These are phyloP conservation scores for Chiridota heheva DNA, from an alignment of 35 echinoderm and acorn worm genomes.

Conservation along the genomic window DNA sequence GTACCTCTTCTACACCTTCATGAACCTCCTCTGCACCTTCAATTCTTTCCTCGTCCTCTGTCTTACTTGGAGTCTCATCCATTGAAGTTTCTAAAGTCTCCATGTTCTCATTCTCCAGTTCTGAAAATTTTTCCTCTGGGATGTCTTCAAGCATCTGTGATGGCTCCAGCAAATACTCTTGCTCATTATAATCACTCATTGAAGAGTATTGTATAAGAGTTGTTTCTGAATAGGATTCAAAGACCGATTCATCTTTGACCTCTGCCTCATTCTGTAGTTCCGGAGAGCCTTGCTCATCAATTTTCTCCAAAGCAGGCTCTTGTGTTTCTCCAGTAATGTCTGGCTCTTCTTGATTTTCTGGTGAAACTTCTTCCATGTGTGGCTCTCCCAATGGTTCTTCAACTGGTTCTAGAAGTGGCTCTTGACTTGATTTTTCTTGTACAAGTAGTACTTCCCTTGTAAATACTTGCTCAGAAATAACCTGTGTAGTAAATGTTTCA, in stretches of 20 bases:
- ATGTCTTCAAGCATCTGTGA: background rate
- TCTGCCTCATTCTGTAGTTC: too few relatives aligned
- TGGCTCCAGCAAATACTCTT: too few relatives aligned
- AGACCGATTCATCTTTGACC: too few relatives aligned
- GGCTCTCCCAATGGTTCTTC: background rate
- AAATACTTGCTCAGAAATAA: too few relatives aligned
- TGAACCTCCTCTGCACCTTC: constrained; percentile 10
- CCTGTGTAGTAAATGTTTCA: too few relatives aligned
- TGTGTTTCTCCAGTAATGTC: too few relatives aligned
- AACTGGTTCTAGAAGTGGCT: background rate
- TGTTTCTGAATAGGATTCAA: too few relatives aligned
- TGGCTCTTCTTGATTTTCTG: constrained; percentile 36
- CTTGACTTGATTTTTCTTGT: background rate
- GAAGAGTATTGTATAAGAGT: too few relatives aligned
- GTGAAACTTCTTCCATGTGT: constrained; percentile 8
- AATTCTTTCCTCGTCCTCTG: background rate
- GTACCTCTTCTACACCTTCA: constrained; percentile 1
- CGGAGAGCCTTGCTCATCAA: too few relatives aligned
- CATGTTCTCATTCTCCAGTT: background rate
- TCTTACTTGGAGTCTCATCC: background rate
- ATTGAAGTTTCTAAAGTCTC: background rate
- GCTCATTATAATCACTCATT: too few relatives aligned
- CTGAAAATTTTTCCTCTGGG: background rate
- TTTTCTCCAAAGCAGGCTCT: constrained; percentile 20
- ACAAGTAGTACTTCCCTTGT: background rate